Evolutionary conservation across 1,140 invertebrate species (phyloP).

Genomic region (Bacillus rossius): DNA sequence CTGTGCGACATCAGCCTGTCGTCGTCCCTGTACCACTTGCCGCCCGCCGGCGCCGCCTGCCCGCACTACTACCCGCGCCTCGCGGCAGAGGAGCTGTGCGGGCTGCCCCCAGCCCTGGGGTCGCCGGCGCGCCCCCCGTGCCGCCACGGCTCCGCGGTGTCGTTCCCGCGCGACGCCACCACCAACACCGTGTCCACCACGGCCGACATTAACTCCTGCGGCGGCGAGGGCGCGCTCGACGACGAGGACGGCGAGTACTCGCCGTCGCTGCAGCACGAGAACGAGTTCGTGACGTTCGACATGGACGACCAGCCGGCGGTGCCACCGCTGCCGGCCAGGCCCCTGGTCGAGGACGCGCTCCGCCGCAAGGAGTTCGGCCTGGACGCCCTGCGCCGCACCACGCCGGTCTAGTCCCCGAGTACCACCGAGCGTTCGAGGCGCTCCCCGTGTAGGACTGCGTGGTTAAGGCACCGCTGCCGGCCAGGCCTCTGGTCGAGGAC

Average conservation of each 20-base stretch:
- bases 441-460: too few relatives aligned
- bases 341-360: neutral
- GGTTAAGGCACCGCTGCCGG: too few relatives aligned
- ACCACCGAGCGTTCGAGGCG: too few relatives aligned
- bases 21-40: neutral
- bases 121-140: neutral
- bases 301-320: conserved; percentile 18
- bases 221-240: neutral
- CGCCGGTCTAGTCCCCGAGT: conserved; percentile 14
- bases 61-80: conserved; percentile 5
- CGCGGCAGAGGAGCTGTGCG: conserved; percentile 5
- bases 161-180: conserved; percentile 43
- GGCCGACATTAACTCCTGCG: conserved; percentile 43
- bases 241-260: conserved; percentile 39
- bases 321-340: neutral
- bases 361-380: conserved; percentile 10
- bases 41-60: neutral
- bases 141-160: neutral
- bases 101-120: too few relatives aligned
- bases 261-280: conserved; percentile 36
- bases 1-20: neutral
- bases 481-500: too few relatives aligned
- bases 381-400: conserved; percentile 8
- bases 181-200: conserved; percentile 51
- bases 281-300: conserved; percentile 44